Evolutionary conservation across 2,113 vertebrate species (phyloP).

Genomic region (Crotalus helleri): DNA sequence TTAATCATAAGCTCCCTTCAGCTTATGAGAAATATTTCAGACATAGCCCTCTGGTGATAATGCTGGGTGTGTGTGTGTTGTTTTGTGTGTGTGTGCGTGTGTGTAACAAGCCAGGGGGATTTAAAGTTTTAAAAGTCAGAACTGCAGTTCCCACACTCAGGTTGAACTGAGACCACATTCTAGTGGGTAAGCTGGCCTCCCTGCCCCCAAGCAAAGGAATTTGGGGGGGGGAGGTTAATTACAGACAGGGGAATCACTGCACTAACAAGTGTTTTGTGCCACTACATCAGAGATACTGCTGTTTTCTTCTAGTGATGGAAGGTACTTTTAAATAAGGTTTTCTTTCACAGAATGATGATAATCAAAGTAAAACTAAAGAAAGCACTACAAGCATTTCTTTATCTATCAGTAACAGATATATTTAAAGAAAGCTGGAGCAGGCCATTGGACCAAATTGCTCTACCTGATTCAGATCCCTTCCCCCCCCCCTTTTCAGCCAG

Average conservation of each 20-base stretch:
- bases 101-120: constrained; percentile 48
- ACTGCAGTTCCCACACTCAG: constrained; percentile 51
- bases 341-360: background rate
- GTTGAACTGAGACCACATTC: background rate
- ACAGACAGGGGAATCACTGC: constrained; percentile 44
- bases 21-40: constrained; percentile 47
- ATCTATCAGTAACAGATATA: background rate
- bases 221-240: constrained; percentile 25
- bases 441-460: background rate
- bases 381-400: background rate
- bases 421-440: background rate
- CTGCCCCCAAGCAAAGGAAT: constrained; percentile 24
- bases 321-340: background rate
- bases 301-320: background rate
- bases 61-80: constrained; percentile 5
- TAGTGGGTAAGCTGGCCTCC: background rate
- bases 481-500: background rate
- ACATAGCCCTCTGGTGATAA: constrained; percentile 39
- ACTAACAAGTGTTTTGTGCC: constrained; percentile 20
- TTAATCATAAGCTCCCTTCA: constrained; percentile 63
- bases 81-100: constrained; percentile 3
- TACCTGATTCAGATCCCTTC: background rate
- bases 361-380: background rate
- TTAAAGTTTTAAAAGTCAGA: constrained; percentile 36
- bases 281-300: constrained; percentile 4